Evolutionary conservation across 2,888 invertebrate species (phyloP).

Genomic region (Drepanosiphum platanoidis): DNA sequence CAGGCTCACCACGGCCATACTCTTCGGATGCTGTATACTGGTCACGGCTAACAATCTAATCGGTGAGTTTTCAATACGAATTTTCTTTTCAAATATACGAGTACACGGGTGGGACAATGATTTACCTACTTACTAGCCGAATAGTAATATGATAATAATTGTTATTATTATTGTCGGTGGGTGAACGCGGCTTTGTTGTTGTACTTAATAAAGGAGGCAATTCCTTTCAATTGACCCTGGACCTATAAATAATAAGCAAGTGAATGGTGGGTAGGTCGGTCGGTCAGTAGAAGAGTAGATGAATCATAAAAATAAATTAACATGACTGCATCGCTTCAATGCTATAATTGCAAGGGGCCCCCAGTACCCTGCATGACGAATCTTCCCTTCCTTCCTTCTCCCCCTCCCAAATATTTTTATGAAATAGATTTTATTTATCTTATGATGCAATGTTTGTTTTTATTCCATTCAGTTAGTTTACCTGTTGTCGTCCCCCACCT

Average conservation of each 20-base stretch:
- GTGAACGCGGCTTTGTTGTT: constrained; percentile 60
- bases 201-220: constrained; percentile 56
- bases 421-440: not conserved
- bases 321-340: not conserved
- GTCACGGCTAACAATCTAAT: constrained; percentile 90
- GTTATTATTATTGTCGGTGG: not conserved
- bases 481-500: not conserved
- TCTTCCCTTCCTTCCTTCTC: not conserved
- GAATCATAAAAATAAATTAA: constrained; percentile 54
- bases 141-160: too few relatives aligned
- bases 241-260: constrained; percentile 53
- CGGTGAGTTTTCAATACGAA: constrained; percentile 72
- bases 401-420: too few relatives aligned
- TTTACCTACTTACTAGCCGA: not conserved
- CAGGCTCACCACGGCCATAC: constrained; percentile 84
- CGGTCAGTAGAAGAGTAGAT: constrained; percentile 6
- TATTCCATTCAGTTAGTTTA: not conserved
- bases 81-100: not conserved
- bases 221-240: constrained; percentile 62
- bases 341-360: not conserved
- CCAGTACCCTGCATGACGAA: not conserved
- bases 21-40: constrained; percentile 87
- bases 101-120: too few relatives aligned
- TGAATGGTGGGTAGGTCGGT: too few relatives aligned
- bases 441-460: not conserved